phyloP scores from a whole-genome alignment of 2,888 invertebrate species.

The Drosophila monieri region DNA sequence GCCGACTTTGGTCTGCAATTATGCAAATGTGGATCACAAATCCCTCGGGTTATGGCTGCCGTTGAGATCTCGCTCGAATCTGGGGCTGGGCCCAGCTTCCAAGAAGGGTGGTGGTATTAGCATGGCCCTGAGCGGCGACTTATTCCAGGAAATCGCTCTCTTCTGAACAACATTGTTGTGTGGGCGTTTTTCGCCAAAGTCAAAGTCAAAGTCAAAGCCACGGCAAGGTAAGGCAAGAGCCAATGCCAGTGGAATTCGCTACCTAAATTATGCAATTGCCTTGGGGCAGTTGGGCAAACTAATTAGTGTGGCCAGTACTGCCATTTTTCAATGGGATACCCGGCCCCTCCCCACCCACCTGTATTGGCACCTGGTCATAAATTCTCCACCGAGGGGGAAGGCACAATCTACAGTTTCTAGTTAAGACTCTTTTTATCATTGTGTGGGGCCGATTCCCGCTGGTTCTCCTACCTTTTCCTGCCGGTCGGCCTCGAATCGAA shows the following conservation, averaged over 20 bases:
- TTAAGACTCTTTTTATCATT: conserved; percentile 56
- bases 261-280: conserved; percentile 75
- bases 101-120: conserved; percentile 54
- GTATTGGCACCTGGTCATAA: conserved; percentile 63
- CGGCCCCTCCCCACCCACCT: conserved; percentile 17
- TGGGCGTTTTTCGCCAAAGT: conserved; percentile 68
- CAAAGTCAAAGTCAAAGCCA: not conserved
- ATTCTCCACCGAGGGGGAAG: conserved; percentile 41
- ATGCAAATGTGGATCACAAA: conserved; percentile 31
- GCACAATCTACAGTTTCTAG: conserved; percentile 67
- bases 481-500: conserved; percentile 3
- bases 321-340: conserved; percentile 63
- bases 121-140: conserved; percentile 65
- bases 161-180: conserved; percentile 50
- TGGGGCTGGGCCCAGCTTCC: conserved; percentile 27
- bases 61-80: conserved; percentile 48
- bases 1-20: conserved; percentile 40
- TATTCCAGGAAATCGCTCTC: conserved; percentile 66
- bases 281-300: conserved; percentile 53
- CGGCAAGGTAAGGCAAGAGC: not conserved
- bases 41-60: conserved; percentile 16
- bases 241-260: conserved; percentile 45
- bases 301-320: conserved; percentile 67
- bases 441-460: conserved; percentile 69
- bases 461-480: conserved; percentile 16